phyloP scores from a whole-genome alignment of 2,797 vertebrate species.

The Myotis findleyi region DNA sequence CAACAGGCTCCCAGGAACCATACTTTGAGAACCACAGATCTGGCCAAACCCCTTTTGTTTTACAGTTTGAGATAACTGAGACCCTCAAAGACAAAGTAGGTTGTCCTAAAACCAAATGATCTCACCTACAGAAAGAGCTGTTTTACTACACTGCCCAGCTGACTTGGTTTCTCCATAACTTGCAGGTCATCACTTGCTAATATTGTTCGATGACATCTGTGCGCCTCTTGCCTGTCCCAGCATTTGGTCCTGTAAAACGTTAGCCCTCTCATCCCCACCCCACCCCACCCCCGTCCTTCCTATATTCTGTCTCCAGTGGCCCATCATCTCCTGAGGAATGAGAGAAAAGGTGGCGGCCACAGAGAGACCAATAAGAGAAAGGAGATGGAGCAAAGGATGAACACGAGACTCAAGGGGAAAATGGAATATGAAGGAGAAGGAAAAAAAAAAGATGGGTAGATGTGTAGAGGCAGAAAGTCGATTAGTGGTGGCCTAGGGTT shows the following conservation, averaged over 20 bases:
- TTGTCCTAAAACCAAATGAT: neutral
- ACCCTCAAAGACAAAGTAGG: neutral
- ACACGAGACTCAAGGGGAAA: neutral
- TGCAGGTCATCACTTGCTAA: neutral
- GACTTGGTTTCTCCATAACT: neutral
- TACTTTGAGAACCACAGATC: neutral
- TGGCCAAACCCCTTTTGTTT: neutral
- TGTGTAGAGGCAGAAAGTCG: neutral
- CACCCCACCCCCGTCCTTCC: neutral
- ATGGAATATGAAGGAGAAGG: neutral
- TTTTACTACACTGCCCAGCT: neutral
- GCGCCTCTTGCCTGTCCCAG: neutral
- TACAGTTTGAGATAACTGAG: neutral
- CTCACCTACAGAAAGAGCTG: neutral
- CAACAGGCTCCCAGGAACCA: neutral
- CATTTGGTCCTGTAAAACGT: neutral
- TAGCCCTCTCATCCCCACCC: neutral
- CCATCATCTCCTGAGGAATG: neutral
- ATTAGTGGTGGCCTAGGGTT: neutral
- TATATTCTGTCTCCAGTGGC: neutral
- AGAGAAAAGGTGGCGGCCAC: neutral
- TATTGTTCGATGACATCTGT: neutral
- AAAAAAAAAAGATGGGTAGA: neutral
- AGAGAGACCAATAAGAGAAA: neutral
- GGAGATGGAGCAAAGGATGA: neutral